Evolutionary conservation across 2,888 invertebrate genomes (phyloP), one percentile per base, ranked within the genome.

Genomic region (Cosmia pyralina): DNA sequence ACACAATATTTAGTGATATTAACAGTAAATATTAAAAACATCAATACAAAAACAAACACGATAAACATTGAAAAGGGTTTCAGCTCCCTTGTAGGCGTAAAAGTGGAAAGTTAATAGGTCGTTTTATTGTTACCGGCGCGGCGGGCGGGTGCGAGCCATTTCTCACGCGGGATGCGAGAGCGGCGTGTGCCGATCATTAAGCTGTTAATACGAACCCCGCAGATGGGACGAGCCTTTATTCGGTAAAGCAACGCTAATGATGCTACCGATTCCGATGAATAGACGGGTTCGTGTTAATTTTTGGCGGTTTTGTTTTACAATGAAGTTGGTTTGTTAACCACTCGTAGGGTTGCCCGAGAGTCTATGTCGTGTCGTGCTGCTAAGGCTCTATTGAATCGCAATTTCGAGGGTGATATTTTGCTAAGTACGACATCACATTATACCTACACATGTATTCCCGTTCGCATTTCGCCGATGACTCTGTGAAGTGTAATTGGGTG

Each of bases 101-200:
- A 83, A 82, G 86, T 85, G 75, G 81, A 84, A 88, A 91, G 92
- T 93, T 93, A 95, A 94, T 94, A 92, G 93, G 87, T 89, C 91
- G 94, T 93, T 95, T 95, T 93, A 94, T 95, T 94, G 92, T 93
- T 92, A 93, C 91, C 87, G 90, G 79, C 81, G 86, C 87, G 90
- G 79, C 81, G 86, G 88, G 76, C 81, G 77, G 82, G 72, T 79
- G 83, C 77, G 83, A 79, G 84, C 80, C 87, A 81, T 83, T 85
- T 89, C 87, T 87, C 90, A 76, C 72, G 73, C 71, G 67, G 65
- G 83, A 75, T 75, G 74, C 85, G 75, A 83, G 91, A 83, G 91
- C 57, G 64, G 89, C 93, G 93, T 92, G 94, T 93, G 94, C 92
- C 93, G 88, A 85, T 91, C 92, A 93, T 95, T 94, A 93, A 88